phyloP scores from a whole-genome alignment of 1,140 invertebrate species.

The Microplitis mediator region DNA sequence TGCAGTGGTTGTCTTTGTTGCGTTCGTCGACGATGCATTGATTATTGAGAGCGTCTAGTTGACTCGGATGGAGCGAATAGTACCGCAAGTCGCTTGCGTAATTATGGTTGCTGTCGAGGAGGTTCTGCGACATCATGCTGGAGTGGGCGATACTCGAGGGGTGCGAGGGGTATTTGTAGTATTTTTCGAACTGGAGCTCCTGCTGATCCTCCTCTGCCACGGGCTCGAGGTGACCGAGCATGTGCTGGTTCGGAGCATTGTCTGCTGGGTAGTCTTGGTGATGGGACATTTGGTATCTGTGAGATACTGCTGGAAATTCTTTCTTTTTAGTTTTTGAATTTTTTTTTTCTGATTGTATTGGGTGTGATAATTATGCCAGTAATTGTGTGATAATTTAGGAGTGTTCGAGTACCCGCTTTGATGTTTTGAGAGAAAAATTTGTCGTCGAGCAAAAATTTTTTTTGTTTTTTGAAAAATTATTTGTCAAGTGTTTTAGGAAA shows the following conservation, averaged over 20 bases:
- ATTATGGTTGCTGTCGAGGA: constrained; percentile 63
- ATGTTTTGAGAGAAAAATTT: no score
- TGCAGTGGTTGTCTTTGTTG: constrained; percentile 46
- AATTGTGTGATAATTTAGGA: no score
- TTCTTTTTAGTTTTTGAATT: background rate
- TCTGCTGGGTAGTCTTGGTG: constrained; percentile 57
- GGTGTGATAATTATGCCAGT: no score
- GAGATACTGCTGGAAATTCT: constrained; percentile 43
- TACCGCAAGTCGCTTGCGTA: constrained; percentile 60
- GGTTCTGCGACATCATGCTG: constrained; percentile 50
- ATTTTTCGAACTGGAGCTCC: constrained; percentile 58
- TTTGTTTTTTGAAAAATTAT: no score
- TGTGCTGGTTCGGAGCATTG: constrained; percentile 39
- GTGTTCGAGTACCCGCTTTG: no score
- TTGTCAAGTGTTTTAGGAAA: no score
- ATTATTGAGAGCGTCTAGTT: constrained; percentile 50
- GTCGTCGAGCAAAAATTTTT: no score
- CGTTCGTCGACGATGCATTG: constrained; percentile 58
- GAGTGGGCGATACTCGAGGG: constrained; percentile 51
- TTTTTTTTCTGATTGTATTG: background rate
- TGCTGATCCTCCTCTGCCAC: constrained; percentile 56
- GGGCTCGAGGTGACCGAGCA: constrained; percentile 49
- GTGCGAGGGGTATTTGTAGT: constrained; percentile 60
- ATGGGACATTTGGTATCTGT: constrained; percentile 56
- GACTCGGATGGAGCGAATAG: constrained; percentile 52